Evolutionary conservation across 2,888 invertebrate genomes (phyloP).

Genomic region (Carcina quercana): DNA sequence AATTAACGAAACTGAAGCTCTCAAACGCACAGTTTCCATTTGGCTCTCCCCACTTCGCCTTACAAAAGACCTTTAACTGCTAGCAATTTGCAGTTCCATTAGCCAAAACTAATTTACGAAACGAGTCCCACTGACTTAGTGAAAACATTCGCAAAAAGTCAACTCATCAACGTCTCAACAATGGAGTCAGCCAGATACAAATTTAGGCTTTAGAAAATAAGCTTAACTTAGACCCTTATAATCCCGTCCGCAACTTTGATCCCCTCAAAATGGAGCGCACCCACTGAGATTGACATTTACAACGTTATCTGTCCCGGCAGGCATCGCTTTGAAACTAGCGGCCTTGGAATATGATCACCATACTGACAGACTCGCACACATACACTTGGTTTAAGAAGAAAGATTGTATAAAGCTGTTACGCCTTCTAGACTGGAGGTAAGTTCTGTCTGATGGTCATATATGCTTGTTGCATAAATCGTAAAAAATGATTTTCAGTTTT

Average conservation of each 20-base stretch:
- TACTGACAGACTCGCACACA: conserved; percentile 18
- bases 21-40: too few relatives aligned
- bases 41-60: too few relatives aligned
- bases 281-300: conserved; percentile 65
- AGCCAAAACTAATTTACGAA: conserved; percentile 17
- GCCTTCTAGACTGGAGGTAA: too few relatives aligned
- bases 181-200: conserved; percentile 51
- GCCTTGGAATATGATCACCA: conserved; percentile 30
- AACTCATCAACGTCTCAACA: conserved; percentile 30
- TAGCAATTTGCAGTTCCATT: conserved; percentile 8
- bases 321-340: conserved; percentile 44
- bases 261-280: conserved; percentile 59
- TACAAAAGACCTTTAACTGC: too few relatives aligned
- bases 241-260: conserved; percentile 67
- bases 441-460: too few relatives aligned
- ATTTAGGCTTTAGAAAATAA: conserved; percentile 63
- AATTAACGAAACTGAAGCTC: too few relatives aligned
- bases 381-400: conserved; percentile 23
- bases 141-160: conserved; percentile 25
- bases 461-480: too few relatives aligned
- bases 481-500: too few relatives aligned
- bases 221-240: conserved; percentile 71
- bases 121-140: conserved; percentile 10
- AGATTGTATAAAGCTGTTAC: too few relatives aligned
- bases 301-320: conserved; percentile 60